Evolutionary conservation across 2,113 vertebrate species (phyloP).

Genomic region (Ancistrus triradiatus): DNA sequence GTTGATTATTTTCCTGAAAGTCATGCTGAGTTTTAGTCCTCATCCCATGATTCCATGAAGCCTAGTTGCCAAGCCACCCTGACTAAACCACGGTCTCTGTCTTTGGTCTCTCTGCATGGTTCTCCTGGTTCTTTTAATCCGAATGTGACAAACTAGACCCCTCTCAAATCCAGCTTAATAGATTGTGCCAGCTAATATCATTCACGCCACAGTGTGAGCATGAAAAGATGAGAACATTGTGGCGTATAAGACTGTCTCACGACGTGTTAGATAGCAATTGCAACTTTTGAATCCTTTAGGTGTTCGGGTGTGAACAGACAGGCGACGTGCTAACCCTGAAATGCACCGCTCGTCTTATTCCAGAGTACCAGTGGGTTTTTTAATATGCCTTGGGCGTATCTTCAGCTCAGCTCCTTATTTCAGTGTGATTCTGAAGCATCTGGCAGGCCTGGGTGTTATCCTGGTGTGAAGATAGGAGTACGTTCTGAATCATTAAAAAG

Average conservation of each 20-base stretch:
- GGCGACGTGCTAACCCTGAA: constrained; percentile 53
- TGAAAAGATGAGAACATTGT: constrained; percentile 9
- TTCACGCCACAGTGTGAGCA: neutral
- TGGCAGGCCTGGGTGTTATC: constrained; percentile 28
- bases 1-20: no score
- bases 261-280: constrained; percentile 10
- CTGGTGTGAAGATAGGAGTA: constrained; percentile 26
- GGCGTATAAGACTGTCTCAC: neutral
- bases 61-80: no score
- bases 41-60: no score
- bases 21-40: no score
- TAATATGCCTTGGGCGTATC: constrained; percentile 45
- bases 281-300: constrained; percentile 11
- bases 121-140: neutral
- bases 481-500: constrained; percentile 28
- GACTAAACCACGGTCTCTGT: neutral
- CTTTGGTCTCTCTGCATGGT: constrained; percentile 10
- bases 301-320: constrained; percentile 33
- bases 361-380: constrained; percentile 50
- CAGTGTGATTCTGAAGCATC: constrained; percentile 51
- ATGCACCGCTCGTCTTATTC: constrained; percentile 58
- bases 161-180: constrained; percentile 7
- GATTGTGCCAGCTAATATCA: neutral
- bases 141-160: neutral
- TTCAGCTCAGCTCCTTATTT: constrained; percentile 56